Evolutionary conservation across 2,888 invertebrate genomes (phyloP), one percentile per base, ranked within the genome.

Genomic region (Leptopilina myrica): DNA sequence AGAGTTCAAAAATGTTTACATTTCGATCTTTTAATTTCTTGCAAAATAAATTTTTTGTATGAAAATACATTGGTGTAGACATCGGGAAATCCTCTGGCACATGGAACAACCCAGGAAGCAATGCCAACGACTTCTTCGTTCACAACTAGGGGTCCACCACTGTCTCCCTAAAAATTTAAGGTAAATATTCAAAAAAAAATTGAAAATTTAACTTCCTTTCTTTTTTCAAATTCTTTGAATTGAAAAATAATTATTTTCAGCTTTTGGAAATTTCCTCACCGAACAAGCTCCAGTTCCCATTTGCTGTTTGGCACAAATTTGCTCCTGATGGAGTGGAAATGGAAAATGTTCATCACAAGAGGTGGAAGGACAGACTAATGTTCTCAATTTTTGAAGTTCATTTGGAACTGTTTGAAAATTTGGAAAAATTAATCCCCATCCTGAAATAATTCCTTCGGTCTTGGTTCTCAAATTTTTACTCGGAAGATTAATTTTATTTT

Each of bases 51-150:
- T 14, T 67, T 20, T 14, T 66, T 53, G 56, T 53, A 76, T 3
- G 67, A 64, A 33, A 76, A 77, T 5, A 81, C 79, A 20, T 81
- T 81, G 2, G 79, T 81, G 65, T 81, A 81, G 11, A 81, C 77
- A 20, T 81, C 81, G 0, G 79, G 81, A 59, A 69, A n/a, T 14
- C 76, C 79, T n/a, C 33, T 46, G 20, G 46, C 81, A 33, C 81
- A 81, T 46, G 75, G 49, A 15, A 79, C 43, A 6, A 77, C 81
- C 49, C 69, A 81, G 0, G 81, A 81, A 53, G 79, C 78, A 6
- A 81, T 56, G 1, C 81, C 81, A n/a, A 78, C 69, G 11, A 81
- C 46, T 20, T 77, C 78, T 46, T 64, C 76, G 12, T 79, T 64
- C 4, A 40, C 56, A n/a, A 43, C 81, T 12, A 81, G n/a, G 2